phyloP scores from a whole-genome alignment of 92 coral and sea anemone genomes.

The Actinernus sp. region DNA sequence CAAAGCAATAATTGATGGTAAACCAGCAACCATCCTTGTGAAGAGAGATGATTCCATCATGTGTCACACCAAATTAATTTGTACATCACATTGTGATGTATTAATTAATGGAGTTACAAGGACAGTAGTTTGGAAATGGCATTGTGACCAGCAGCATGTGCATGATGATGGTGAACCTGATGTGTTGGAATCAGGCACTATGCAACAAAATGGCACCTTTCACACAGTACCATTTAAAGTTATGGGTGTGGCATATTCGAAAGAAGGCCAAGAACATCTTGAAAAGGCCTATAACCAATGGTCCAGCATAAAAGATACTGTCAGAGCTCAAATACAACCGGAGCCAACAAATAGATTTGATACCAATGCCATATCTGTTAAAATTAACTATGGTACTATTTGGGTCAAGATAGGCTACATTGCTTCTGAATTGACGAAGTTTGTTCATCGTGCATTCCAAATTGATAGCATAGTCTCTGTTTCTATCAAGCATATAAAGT shows the following conservation, averaged over 20 bases:
- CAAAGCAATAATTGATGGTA: background rate
- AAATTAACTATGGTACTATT: background rate
- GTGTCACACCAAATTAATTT: too few relatives aligned
- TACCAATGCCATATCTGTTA: background rate
- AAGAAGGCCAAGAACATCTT: background rate
- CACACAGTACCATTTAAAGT: slow-evolving; percentile 1
- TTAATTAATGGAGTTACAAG: too few relatives aligned
- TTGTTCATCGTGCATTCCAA: background rate
- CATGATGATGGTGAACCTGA: too few relatives aligned
- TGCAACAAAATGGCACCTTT: too few relatives aligned
- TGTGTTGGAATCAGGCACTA: too few relatives aligned
- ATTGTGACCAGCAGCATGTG: too few relatives aligned
- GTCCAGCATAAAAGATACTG: background rate
- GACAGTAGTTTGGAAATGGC: too few relatives aligned
- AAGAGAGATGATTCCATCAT: background rate
- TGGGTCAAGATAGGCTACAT: background rate
- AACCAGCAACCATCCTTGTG: background rate
- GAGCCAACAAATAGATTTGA: background rate
- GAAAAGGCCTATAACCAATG: background rate
- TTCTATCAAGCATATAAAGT: background rate
- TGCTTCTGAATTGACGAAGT: background rate
- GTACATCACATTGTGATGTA: too few relatives aligned
- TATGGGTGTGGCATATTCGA: background rate
- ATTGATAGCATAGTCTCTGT: background rate
- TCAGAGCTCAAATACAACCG: background rate